A percentile compares a stretch with the other conserved stretches of the same genome.
phyloP scores from a whole-genome alignment of 2,113 vertebrate species.

The Sphaerodactylus townsendi region DNA sequence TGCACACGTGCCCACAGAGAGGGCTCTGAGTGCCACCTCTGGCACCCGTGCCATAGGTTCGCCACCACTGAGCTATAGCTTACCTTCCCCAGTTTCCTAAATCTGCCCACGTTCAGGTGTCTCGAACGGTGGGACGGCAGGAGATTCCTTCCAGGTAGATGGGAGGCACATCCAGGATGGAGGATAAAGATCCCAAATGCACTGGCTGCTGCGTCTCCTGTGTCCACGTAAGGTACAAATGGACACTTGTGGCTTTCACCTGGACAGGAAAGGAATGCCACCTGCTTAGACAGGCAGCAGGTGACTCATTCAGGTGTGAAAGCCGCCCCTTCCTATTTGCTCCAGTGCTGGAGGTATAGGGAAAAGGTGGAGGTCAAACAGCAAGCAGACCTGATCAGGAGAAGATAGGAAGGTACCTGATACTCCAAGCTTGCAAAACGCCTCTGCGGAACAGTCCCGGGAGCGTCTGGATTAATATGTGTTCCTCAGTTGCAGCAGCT shows the following conservation, averaged over 20 bases:
- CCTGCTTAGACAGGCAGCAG: neutral
- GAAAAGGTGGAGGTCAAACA: neutral
- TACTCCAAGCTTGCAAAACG: neutral
- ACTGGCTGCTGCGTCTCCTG: neutral
- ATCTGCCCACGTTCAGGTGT: no score
- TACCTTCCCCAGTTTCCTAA: neutral
- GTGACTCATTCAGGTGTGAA: no score
- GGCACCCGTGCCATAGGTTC: no score
- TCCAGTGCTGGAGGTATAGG: neutral
- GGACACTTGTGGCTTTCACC: neutral
- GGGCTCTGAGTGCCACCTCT: no score
- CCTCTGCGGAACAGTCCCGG: neutral
- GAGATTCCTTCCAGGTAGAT: neutral
- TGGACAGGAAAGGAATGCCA: neutral
- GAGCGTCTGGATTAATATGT: neutral
- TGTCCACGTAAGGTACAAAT: no score
- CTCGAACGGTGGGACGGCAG: neutral
- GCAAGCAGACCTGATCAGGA: neutral
- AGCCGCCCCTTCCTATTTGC: neutral
- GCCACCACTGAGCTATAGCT: no score
- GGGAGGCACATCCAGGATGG: neutral
- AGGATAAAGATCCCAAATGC: neutral
- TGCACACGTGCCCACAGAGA: no score
- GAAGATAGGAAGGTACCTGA: neutral
- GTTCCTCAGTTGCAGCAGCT: neutral